phyloP scores from a whole-genome alignment of 2,797 vertebrate genomes.

The Schizopygopsis pylzovi region DNA sequence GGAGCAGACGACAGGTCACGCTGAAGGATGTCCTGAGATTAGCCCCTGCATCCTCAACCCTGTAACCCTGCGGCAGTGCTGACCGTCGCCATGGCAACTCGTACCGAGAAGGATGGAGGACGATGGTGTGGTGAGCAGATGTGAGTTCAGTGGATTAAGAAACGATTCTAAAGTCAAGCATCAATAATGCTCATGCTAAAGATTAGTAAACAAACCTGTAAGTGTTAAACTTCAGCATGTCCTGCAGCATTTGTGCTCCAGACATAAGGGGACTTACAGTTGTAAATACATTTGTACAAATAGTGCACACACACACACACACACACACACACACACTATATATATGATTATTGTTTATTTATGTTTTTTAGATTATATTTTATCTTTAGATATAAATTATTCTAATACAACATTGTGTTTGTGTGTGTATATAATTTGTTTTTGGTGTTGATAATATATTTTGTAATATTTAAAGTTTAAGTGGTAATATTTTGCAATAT shows the following conservation, averaged over 20 bases:
- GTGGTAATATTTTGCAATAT: too few species aligned
- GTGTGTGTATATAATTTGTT: too few species aligned
- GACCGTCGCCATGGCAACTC: slow-evolving; percentile 72
- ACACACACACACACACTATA: too few species aligned
- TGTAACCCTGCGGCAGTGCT: slow-evolving; percentile 4
- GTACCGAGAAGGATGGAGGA: slow-evolving; percentile 47
- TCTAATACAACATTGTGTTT: too few species aligned
- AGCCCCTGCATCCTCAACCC: neutral
- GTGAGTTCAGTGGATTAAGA: slow-evolving; percentile 62
- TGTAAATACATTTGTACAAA: neutral
- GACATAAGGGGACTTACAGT: neutral
- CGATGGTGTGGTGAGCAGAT: slow-evolving; percentile 66
- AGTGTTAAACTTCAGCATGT: neutral
- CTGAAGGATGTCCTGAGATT: slow-evolving; percentile 15
- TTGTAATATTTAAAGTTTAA: too few species aligned
- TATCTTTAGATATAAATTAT: too few species aligned
- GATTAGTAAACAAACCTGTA: neutral
- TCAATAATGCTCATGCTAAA: neutral
- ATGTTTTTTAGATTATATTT: too few species aligned
- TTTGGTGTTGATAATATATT: too few species aligned
- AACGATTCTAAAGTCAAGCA: neutral
- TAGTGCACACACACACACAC: too few species aligned
- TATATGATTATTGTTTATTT: too few species aligned
- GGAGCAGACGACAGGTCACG: neutral
- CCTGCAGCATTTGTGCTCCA: neutral